phyloP scores from a whole-genome alignment of 1,140 invertebrate species.

The Maniola jurtina region DNA sequence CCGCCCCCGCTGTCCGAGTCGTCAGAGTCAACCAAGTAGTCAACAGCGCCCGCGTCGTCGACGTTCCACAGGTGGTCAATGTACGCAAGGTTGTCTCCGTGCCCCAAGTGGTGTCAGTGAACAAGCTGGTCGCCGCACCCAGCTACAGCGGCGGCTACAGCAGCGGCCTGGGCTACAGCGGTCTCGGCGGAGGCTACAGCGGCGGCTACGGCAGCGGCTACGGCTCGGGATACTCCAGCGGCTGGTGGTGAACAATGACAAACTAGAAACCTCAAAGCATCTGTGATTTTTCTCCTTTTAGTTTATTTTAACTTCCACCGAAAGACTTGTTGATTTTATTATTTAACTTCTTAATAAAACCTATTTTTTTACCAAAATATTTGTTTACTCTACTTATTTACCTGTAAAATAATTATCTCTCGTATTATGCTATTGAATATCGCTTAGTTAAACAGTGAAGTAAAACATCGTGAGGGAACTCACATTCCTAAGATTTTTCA shows the following conservation, averaged over 20 bases:
- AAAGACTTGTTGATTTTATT: slow-evolving; percentile 10
- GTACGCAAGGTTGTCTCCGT: slow-evolving; percentile 50
- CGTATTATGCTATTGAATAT: too few species aligned
- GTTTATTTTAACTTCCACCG: slow-evolving; percentile 13
- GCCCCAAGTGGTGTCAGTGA: slow-evolving; percentile 52
- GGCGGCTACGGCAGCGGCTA: slow-evolving; percentile 11
- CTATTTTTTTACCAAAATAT: slow-evolving; percentile 13
- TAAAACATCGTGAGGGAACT: too few species aligned
- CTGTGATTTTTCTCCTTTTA: slow-evolving; percentile 25
- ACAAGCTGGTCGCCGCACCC: slow-evolving; percentile 47
- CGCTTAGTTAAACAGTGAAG: too few species aligned
- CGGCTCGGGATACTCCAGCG: background rate
- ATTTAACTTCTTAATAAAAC: slow-evolving; percentile 22
- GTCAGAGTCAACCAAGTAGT: slow-evolving; percentile 49
- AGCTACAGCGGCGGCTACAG: slow-evolving; percentile 28
- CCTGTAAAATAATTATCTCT: background rate
- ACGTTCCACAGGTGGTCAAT: slow-evolving; percentile 46
- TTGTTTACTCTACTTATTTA: background rate
- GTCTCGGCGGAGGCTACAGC: slow-evolving; percentile 16
- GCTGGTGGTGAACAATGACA: slow-evolving; percentile 41
- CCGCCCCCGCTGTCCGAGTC: slow-evolving; percentile 33
- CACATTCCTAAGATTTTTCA: too few species aligned
- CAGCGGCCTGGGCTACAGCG: slow-evolving; percentile 22
- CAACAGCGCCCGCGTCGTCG: slow-evolving; percentile 44
- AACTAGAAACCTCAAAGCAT: slow-evolving; percentile 18